These are phyloP conservation scores for Tinea pellionella DNA, from an alignment of 2,888 invertebrate species.

Conservation along the genomic window DNA sequence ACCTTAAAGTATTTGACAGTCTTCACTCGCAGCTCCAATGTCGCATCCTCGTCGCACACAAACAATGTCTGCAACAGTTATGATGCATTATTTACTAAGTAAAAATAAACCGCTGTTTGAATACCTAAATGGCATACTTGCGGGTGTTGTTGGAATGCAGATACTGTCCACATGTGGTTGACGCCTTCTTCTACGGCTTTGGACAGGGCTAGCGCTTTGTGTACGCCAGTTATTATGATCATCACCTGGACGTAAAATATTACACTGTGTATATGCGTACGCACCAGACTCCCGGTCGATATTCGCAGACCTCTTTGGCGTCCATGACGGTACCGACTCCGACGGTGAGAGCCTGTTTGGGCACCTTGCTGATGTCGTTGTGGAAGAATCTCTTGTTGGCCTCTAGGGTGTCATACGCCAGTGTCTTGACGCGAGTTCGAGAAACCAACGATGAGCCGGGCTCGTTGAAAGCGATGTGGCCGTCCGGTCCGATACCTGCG, in stretches of 20 bases:
- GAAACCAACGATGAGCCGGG: slow-evolving; percentile 97
- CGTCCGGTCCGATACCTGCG: slow-evolving; percentile 97
- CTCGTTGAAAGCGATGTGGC: slow-evolving; percentile 99
- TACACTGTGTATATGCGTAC: background rate
- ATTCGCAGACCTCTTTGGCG: slow-evolving; percentile 84
- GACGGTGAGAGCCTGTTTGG: slow-evolving; percentile 95
- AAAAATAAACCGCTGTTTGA: too few relatives aligned
- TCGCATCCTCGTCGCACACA: slow-evolving; percentile 98
- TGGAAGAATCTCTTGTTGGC: slow-evolving; percentile 98
- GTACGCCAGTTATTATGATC: slow-evolving; percentile 96
- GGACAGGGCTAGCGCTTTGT: slow-evolving; percentile 96
- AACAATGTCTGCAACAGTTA: slow-evolving; percentile 80
- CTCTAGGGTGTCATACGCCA: slow-evolving; percentile 95
- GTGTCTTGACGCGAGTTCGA: slow-evolving; percentile 94
- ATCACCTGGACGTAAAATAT: slow-evolving; percentile 74
- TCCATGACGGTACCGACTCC: slow-evolving; percentile 99
- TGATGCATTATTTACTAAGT: background rate
- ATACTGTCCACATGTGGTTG: slow-evolving; percentile 99
- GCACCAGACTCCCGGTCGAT: background rate
- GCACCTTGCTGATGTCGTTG: slow-evolving; percentile 93
- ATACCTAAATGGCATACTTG: too few relatives aligned
- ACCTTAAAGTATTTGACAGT: slow-evolving; percentile 99
- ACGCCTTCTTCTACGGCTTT: slow-evolving; percentile 99
- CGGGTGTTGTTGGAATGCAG: slow-evolving; percentile 97
- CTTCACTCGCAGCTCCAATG: slow-evolving; percentile 94